Conservation (phyloP, 1,140 invertebrate species). For the Bicyclus anynana region DNA sequence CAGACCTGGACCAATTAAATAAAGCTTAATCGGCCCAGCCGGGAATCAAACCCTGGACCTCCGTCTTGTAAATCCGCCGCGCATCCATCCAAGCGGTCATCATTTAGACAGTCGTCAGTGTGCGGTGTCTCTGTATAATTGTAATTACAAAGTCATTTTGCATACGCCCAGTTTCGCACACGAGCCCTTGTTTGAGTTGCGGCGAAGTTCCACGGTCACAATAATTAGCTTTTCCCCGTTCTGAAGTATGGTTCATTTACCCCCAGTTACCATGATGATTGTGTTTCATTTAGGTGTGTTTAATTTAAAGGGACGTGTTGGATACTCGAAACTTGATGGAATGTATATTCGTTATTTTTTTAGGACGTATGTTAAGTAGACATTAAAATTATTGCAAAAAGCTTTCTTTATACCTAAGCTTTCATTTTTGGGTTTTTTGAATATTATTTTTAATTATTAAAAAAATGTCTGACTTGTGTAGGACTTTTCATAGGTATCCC, state of each 20-base stretch:
- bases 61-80: no score
- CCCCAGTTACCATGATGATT: not conserved
- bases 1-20: not conserved
- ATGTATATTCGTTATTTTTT: no score
- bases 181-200: constrained; percentile 38
- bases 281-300: not conserved
- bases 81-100: no score
- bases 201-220: constrained; percentile 52
- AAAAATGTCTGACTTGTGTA: no score
- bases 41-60: not conserved
- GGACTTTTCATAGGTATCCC: no score
- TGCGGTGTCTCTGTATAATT: constrained; percentile 38
- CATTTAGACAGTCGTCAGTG: not conserved
- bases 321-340: no score
- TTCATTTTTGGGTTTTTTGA: no score
- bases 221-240: constrained; percentile 60
- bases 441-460: no score
- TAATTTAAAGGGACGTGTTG: no score
- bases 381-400: no score
- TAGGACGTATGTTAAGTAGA: no score
- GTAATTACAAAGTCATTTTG: constrained; percentile 50
- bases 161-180: constrained; percentile 33
- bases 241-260: constrained; percentile 48
- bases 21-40: not conserved
- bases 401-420: no score